These are phyloP conservation scores for Teleopsis dalmanni DNA, from an alignment of 1,140 invertebrate species.

Conservation along the genomic window DNA sequence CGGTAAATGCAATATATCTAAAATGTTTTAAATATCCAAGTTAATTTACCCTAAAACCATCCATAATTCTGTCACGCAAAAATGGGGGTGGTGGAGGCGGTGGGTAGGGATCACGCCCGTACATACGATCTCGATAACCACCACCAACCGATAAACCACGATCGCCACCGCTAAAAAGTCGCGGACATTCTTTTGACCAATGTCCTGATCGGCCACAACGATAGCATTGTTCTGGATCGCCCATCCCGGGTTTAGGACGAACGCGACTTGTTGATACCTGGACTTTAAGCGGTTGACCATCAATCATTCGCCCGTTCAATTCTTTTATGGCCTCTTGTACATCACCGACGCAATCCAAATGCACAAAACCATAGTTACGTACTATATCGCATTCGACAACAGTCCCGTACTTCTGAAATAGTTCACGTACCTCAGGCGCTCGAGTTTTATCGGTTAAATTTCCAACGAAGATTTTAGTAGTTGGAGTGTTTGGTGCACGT, in stretches of 20 bases:
- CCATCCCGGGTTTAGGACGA: slow-evolving; percentile 87
- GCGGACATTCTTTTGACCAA: slow-evolving; percentile 90
- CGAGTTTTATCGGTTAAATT: slow-evolving; percentile 84
- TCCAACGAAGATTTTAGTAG: slow-evolving; percentile 84
- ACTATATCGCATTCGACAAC: slow-evolving; percentile 88
- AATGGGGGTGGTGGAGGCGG: slow-evolving; percentile 77
- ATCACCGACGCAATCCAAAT: slow-evolving; percentile 73
- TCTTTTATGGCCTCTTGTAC: slow-evolving; percentile 81
- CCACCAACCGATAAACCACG: slow-evolving; percentile 34
- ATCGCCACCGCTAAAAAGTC: slow-evolving; percentile 58
- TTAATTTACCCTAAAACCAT: slow-evolving; percentile 70
- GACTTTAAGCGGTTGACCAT: slow-evolving; percentile 81
- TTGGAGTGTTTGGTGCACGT: slow-evolving; percentile 73
- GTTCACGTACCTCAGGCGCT: slow-evolving; percentile 73
- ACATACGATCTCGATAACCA: slow-evolving; percentile 69
- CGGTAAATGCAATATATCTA: neutral
- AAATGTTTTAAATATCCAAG: neutral
- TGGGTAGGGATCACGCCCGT: slow-evolving; percentile 73
- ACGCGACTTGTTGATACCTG: slow-evolving; percentile 86
- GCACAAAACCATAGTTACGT: slow-evolving; percentile 86
- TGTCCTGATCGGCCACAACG: slow-evolving; percentile 87
- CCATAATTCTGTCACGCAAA: slow-evolving; percentile 78
- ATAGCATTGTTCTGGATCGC: slow-evolving; percentile 89
- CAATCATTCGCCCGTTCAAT: slow-evolving; percentile 73
- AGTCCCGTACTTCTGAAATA: slow-evolving; percentile 81